Conservation (phyloP, 2,113 vertebrate genomes). For the Misgurnus anguillicaudatus region DNA sequence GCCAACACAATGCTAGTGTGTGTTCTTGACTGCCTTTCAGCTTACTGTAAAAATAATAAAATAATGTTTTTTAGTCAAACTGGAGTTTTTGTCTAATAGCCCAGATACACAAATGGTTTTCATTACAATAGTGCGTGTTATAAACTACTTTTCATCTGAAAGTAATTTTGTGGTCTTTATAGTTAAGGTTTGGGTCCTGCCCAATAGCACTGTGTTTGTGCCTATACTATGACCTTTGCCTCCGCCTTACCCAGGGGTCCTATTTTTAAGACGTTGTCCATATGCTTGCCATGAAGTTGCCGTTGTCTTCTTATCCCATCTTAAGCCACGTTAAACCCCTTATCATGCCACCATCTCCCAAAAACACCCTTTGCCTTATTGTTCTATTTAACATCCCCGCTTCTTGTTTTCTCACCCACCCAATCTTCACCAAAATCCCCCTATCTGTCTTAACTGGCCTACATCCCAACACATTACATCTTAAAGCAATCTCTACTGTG, state of each 20-base stretch:
- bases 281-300: constrained; percentile 18
- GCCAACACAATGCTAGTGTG: neutral
- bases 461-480: constrained; percentile 35
- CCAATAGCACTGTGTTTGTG: neutral
- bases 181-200: neutral
- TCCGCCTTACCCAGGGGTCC: neutral
- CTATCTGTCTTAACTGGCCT: constrained; percentile 34
- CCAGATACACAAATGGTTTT: no score
- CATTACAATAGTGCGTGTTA: no score
- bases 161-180: neutral
- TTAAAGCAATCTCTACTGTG: neutral
- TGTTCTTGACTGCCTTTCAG: neutral
- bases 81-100: no score
- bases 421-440: constrained; percentile 31
- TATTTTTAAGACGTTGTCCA: constrained; percentile 14
- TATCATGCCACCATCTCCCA: constrained; percentile 21
- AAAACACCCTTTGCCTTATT: constrained; percentile 54
- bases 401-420: neutral
- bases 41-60: no score
- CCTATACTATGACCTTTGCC: constrained; percentile 21
- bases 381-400: constrained; percentile 45
- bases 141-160: neutral
- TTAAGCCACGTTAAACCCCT: constrained; percentile 20
- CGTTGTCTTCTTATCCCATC: constrained; percentile 24
- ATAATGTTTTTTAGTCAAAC: no score